Evolutionary conservation across 2,113 vertebrate genomes (phyloP), one percentile per base, ranked within the genome.

Genomic region (Cyphomyrus plagiostoma): DNA sequence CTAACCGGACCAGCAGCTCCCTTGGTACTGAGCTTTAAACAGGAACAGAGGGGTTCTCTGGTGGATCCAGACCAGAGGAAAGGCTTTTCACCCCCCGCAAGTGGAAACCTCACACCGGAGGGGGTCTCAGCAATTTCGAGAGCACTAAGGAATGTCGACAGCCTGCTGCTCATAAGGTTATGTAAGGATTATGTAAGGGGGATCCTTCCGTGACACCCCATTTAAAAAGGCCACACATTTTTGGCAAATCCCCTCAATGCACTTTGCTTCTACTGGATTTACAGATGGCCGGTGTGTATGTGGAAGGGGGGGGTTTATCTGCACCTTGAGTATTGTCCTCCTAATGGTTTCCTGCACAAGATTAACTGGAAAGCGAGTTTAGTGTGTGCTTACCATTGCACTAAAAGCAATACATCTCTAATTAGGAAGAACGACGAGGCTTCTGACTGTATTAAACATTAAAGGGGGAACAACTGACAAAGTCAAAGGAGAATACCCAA

Each of bases 141-240:
- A 70, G 62, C 10, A 11, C 62, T 80, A 13, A 39, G 74, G 35
- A 80, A 80, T 80, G 74, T 5, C 35, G 15, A 30, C 70, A 17
- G 70, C 70, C 35, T 17, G 30, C 30, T 74, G 70, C 35, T 80
- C 13, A 17, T 42, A 42, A 35, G 30, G 74, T 80, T 80, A 80
- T 80, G 74, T 80, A 80, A 80, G 74, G 74, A 80, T 80, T 80
- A 80, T 80, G 74, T 80, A 80, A 80, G 74, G 35, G 42, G 74
- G 9, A 15, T 17, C 74, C 35, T 19, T 80, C 35, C 0, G 5
- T 80, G 39, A 42, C 35, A 80, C 74, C 35, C 35, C 74, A 80
- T 15, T 80, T 80, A 80, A 42, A 80, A 13, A 13, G 74, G 35
- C 74, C 30, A 42, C 74, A 42, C 30, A 15, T 5, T 11, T 39